Evolutionary conservation across 2,888 invertebrate species (phyloP).

Genomic region (Idaea straminata): DNA sequence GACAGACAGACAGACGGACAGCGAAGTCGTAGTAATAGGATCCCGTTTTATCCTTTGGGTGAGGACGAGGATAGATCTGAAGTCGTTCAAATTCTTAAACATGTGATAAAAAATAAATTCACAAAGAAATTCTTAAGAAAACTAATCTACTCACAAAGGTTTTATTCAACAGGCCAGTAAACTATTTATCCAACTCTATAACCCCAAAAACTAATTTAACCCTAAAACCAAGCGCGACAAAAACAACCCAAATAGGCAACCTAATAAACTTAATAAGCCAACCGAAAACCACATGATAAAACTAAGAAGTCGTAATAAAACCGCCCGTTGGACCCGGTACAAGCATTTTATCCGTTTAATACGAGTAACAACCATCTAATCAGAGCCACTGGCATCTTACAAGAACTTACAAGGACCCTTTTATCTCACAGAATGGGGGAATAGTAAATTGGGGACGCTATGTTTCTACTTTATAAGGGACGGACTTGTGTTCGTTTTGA

Average conservation of each 20-base stretch:
- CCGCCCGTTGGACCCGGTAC: conserved; percentile 17
- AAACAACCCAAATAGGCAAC: conserved; percentile 4
- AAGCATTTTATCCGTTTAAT: conserved; percentile 42
- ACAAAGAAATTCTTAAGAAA: no score
- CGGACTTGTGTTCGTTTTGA: conserved; percentile 15
- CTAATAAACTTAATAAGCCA: background rate
- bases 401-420: conserved; percentile 46
- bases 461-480: background rate
- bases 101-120: no score
- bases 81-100: no score
- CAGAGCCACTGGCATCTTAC: conserved; percentile 58
- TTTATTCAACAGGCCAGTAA: no score
- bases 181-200: background rate
- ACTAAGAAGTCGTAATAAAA: conserved; percentile 24
- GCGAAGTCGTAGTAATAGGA: no score
- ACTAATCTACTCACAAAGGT: no score
- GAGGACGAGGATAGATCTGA: no score
- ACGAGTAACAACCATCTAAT: conserved; percentile 64
- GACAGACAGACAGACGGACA: no score
- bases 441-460: conserved; percentile 43
- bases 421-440: conserved; percentile 52
- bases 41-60: no score
- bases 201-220: background rate
- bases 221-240: conserved; percentile 2
- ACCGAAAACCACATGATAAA: conserved; percentile 6